Evolutionary conservation across 2,113 vertebrate genomes (phyloP), one percentile per base, ranked within the genome.

Genomic region (Ranitomeya variabilis): DNA sequence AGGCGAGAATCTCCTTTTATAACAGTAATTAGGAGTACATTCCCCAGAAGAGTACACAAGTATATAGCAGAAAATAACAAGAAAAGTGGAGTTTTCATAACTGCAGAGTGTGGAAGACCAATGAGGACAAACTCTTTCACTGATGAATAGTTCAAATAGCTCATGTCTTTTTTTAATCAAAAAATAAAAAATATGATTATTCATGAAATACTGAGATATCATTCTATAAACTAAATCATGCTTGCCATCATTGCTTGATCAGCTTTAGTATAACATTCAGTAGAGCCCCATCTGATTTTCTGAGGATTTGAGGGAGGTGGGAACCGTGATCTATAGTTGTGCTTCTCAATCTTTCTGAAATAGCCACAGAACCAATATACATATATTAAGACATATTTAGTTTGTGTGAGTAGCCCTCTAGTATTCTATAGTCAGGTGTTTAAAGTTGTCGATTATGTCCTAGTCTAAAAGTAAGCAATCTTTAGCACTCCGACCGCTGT

Each of bases 41-140:
- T 94, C 19, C 92, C 92, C 67, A 92, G 31, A 77, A 93, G 91
- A 18, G 92, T 93, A 66, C 92, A 76, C 21, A 90, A 51, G 78
- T 93, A 93, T 85, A 92, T 90, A 1, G 90, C 66, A 60, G 92
- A 60, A 79, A 94, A 92, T 62, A 94, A 89, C 4, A 82, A 7
- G 6, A 92, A 89, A 14, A 94, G 89, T 67, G 92, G 80, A 21
- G 55, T 79, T 19, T 66, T 85, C 74, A 87, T 78, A 16, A 21
- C 16, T 45, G 80, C 26, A 11, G 90, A 37, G 12, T 89, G 88
- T 21, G 79, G 87, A 45, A 90, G 60, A 14, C 90, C 90, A 11
- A 79, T 7, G 21, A 90, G 80, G 45, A 84, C 57, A 79, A 90
- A 90, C 54, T 81, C 80, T 12, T 18, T 69, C 62, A 51, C 60